phyloP scores from a whole-genome alignment of 2,113 vertebrate species.

The Phalacrocorax aristotelis region DNA sequence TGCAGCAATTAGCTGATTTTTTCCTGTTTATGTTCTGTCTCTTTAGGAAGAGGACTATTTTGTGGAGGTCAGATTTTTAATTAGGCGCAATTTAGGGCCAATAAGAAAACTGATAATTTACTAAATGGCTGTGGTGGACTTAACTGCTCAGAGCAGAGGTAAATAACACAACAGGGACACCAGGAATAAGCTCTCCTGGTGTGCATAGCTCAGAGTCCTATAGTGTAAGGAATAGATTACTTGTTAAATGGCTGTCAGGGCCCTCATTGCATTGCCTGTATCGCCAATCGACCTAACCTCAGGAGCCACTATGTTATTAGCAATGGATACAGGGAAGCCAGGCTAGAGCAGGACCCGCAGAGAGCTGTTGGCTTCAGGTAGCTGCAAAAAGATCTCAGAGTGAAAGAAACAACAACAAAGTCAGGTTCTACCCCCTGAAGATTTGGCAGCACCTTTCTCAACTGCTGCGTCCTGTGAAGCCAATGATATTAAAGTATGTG shows the following conservation, averaged over 20 bases:
- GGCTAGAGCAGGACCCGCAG: not conserved
- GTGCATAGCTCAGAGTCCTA: constrained; percentile 45
- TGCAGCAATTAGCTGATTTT: constrained; percentile 94
- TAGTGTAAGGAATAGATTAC: constrained; percentile 66
- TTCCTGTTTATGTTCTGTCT: constrained; percentile 97
- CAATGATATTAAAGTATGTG: rapidly evolving
- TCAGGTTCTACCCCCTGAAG: not conserved
- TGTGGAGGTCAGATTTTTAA: constrained; percentile 90
- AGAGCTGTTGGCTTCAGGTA: not conserved
- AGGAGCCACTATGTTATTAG: not conserved
- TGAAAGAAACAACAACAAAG: not conserved
- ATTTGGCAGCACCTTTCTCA: not conserved
- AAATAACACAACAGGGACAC: constrained; percentile 75
- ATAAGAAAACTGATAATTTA: constrained; percentile 92
- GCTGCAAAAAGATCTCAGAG: not conserved
- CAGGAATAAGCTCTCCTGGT: constrained; percentile 65
- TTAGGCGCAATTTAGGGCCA: constrained; percentile 90
- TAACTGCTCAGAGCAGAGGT: constrained; percentile 75
- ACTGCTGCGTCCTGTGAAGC: not conserved
- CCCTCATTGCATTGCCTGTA: not conserved
- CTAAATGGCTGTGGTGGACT: constrained; percentile 82
- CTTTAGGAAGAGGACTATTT: constrained; percentile 86
- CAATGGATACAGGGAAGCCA: not conserved
- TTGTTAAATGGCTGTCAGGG: constrained; percentile 66
- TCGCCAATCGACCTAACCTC: not conserved